These are phyloP conservation scores for Philopedon plagiatum DNA, from an alignment of 2,888 invertebrate genomes.

Conservation along the genomic window DNA sequence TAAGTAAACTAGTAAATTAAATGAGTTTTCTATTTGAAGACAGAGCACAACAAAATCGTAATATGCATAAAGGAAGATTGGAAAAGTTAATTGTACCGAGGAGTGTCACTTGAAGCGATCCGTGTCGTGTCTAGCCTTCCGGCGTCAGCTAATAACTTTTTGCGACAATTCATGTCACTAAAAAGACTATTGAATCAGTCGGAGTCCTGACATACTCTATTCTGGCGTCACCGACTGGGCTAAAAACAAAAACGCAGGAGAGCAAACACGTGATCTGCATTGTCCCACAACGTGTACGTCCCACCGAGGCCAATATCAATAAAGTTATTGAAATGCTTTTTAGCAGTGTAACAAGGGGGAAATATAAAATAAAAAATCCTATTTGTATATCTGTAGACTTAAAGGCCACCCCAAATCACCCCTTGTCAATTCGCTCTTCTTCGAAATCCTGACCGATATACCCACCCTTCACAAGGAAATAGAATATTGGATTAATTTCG, in stretches of 20 bases:
- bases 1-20: conserved; percentile 38
- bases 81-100: conserved; percentile 54
- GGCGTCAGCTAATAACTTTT: conserved; percentile 62
- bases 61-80: conserved; percentile 31
- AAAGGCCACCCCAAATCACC: conserved; percentile 51
- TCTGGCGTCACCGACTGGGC: conserved; percentile 58
- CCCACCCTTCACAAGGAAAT: conserved; percentile 50
- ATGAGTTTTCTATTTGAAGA: conserved; percentile 29
- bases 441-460: conserved; percentile 50
- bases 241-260: conserved; percentile 56
- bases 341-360: conserved; percentile 56
- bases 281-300: conserved; percentile 53
- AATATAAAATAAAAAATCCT: conserved; percentile 56
- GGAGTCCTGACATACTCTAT: conserved; percentile 52
- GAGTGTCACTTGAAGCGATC: conserved; percentile 66
- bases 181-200: conserved; percentile 49
- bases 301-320: conserved; percentile 60
- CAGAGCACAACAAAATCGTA: conserved; percentile 23
- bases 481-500: conserved; percentile 50
- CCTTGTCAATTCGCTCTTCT: conserved; percentile 53
- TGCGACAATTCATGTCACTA: conserved; percentile 61
- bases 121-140: conserved; percentile 64
- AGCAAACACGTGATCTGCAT: conserved; percentile 59
- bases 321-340: conserved; percentile 62
- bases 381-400: conserved; percentile 51